Evolutionary conservation across 1,140 invertebrate species (phyloP), one percentile per base, ranked within the genome.

Genomic region (Cephus cinctus): DNA sequence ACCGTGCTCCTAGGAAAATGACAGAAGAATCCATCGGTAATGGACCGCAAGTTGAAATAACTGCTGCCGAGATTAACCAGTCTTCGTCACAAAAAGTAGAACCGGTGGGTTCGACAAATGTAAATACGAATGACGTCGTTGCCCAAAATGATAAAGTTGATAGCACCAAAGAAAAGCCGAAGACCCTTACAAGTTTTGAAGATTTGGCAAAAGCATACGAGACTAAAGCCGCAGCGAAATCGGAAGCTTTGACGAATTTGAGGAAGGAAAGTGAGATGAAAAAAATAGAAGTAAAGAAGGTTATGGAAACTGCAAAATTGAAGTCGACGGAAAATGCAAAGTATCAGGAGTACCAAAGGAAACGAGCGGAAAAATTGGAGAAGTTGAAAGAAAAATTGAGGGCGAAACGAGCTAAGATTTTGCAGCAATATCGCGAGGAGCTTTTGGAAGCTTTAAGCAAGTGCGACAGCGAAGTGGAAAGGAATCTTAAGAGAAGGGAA

Each of bases 361-460:
- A 41, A 43, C 53, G 48, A 5, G 5, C 12, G 1, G 42, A 63
- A n/a, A 54, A 55, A 21, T 23, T 59, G 4, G 23, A 50, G 2
- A 57, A 52, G 3, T 12, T 59, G 4, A 57, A 25, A 12, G 22
- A 53, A 19, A 64, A 50, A 39, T 21, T 70, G n/a, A 34, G 50
- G 16, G 34, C 30, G 0, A 68, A 40, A 41, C 47, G 46, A 5
- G 43, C 54, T 0, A 47, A 54, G 31, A 25, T 59, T 1, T 36
- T 63, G 4, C 39, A 65, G 8, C 43, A 59, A 18, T 54, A 49
- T 30, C 45, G 40, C 4, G 41, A 55, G 2, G 48, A 58, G 32
- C 15, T 56, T 1, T 4, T 53, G 1, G 25, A 52, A 4, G 45
- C 49, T 5, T 9, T 56, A 23, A 25, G 23, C 3, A 52, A 50